phyloP scores from a whole-genome alignment of 2,797 vertebrate species.

The Characodon lateralis region DNA sequence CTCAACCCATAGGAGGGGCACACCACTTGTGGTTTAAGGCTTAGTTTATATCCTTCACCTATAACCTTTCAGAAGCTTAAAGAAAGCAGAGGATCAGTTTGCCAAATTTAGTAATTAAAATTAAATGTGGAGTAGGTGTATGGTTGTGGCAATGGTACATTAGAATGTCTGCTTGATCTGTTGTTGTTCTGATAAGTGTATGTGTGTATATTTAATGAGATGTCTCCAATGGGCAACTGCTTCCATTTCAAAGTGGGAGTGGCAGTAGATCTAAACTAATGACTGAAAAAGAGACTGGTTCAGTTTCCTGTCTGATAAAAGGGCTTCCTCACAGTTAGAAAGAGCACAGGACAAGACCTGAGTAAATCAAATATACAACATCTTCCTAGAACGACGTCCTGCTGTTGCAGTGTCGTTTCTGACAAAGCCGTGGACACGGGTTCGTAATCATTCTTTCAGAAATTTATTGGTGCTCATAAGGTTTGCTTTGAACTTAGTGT shows the following conservation, averaged over 20 bases:
- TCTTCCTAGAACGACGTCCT: constrained; percentile 34
- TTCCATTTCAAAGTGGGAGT: constrained; percentile 44
- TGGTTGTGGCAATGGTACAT: constrained; percentile 1
- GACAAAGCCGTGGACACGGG: background rate
- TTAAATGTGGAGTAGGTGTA: constrained; percentile 6
- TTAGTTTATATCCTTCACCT: constrained; percentile 51
- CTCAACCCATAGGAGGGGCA: constrained; percentile 47
- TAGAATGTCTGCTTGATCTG: background rate
- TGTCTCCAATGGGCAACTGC: constrained; percentile 23
- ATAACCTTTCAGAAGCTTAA: constrained; percentile 31
- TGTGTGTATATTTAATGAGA: constrained; percentile 26
- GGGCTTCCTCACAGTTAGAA: constrained; percentile 37
- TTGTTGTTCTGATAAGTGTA: constrained; percentile 18
- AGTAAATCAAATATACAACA: constrained; percentile 38
- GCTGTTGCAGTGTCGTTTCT: constrained; percentile 6
- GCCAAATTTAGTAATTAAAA: constrained; percentile 43
- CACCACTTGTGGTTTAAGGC: constrained; percentile 46
- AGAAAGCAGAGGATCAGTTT: constrained; percentile 32
- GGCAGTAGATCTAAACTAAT: constrained; percentile 41
- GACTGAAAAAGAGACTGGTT: constrained; percentile 53
- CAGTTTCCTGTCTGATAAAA: constrained; percentile 65
- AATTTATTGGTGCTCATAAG: constrained; percentile 5
- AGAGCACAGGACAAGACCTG: constrained; percentile 6
- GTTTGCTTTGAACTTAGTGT: constrained; percentile 3
- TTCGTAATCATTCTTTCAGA: background rate